Percentiles rank a stretch among this genome's conserved stretches.
Conservation (phyloP, 2,888 invertebrate species). For the Andricus curvator region DNA sequence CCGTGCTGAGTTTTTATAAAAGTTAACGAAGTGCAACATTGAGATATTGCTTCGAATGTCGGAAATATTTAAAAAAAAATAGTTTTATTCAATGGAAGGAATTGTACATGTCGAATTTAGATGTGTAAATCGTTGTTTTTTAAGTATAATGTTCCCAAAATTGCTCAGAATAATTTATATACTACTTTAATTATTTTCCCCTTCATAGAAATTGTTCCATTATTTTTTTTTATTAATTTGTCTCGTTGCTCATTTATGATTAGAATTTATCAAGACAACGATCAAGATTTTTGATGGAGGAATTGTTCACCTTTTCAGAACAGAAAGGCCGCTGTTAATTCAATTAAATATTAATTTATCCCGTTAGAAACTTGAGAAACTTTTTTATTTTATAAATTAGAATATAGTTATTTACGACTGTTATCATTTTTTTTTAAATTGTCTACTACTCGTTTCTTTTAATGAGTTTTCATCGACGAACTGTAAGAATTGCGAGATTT, state of each 20-base stretch:
- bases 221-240: not conserved
- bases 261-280: conserved; percentile 22
- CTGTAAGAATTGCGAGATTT: conserved; percentile 27
- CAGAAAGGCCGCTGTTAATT: not conserved
- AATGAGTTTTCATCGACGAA: not conserved
- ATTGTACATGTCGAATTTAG: conserved; percentile 4
- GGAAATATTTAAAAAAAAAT: conserved; percentile 11
- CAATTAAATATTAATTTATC: not conserved
- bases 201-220: not conserved
- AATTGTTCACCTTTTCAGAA: not conserved
- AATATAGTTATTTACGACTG: conserved; percentile 27
- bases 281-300: conserved; percentile 2
- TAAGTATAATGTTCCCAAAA: not conserved
- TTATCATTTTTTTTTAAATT: conserved; percentile 13
- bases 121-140: conserved; percentile 15
- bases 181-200: not conserved
- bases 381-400: conserved; percentile 8
- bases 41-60: conserved; percentile 6
- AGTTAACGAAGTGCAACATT: conserved; percentile 8
- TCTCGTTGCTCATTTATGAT: conserved; percentile 31
- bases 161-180: conserved; percentile 29
- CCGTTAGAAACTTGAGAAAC: not conserved
- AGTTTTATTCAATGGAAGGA: conserved; percentile 30
- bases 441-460: not conserved
- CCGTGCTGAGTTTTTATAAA: conserved; percentile 28